phyloP scores from a whole-genome alignment of 2,113 vertebrate species.

The Gymnarchus niloticus region DNA sequence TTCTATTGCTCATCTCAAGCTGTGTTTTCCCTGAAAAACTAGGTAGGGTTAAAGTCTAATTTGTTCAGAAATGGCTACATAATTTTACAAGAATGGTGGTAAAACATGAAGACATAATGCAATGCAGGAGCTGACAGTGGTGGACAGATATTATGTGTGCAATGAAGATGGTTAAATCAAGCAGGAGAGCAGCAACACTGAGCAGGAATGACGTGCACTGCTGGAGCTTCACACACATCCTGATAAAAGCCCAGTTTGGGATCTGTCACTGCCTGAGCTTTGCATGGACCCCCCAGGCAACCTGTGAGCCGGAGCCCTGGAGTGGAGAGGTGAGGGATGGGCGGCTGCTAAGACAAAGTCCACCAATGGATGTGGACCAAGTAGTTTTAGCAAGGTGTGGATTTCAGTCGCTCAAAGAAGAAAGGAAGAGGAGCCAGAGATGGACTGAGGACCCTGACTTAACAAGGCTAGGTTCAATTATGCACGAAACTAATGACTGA shows the following conservation, averaged over 20 bases:
- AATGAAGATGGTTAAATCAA: background rate
- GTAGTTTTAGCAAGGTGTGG: background rate
- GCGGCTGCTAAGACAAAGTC: background rate
- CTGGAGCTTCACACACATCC: background rate
- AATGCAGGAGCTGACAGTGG: background rate
- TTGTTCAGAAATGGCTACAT: background rate
- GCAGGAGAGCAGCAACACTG: background rate
- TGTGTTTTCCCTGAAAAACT: background rate
- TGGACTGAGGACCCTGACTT: background rate
- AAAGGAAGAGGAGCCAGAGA: background rate
- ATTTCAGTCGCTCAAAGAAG: background rate
- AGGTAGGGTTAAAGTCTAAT: background rate
- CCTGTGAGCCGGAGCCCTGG: no score
- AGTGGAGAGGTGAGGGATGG: background rate
- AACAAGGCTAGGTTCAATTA: background rate
- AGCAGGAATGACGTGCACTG: background rate
- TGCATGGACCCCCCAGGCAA: no score
- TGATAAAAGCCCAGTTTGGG: background rate
- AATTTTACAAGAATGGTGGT: background rate
- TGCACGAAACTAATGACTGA: background rate
- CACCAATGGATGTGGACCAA: background rate
- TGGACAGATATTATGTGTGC: background rate
- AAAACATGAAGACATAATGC: background rate
- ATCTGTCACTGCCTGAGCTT: background rate
- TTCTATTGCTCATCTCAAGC: no score